These are phyloP conservation scores for Labeo rohita DNA, from an alignment of 2,113 vertebrate genomes.

Conservation along the genomic window DNA sequence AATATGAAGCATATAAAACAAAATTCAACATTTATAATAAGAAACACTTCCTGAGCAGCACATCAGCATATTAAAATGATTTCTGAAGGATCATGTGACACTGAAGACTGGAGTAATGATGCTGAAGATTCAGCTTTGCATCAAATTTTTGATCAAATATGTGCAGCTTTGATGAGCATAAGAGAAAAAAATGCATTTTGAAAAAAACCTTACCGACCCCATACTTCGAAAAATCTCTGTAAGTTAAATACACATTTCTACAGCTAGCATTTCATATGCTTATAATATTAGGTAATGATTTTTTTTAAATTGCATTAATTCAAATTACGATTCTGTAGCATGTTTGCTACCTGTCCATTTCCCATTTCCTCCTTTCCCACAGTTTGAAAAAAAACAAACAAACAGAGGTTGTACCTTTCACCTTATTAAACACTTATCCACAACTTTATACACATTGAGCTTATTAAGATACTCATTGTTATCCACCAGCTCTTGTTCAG, in stretches of 20 bases:
- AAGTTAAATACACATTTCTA: background rate
- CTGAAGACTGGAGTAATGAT: background rate
- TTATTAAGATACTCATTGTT: conserved; percentile 67
- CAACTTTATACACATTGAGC: conserved; percentile 53
- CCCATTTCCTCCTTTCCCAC: background rate
- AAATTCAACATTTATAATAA: background rate
- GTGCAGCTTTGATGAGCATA: background rate
- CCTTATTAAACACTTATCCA: background rate
- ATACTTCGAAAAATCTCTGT: too few species aligned
- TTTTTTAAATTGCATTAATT: background rate
- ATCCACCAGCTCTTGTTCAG: background rate
- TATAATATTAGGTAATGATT: too few species aligned
- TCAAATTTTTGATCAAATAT: background rate
- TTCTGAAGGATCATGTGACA: background rate
- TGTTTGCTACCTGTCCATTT: background rate
- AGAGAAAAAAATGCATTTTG: too few species aligned
- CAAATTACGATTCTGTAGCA: background rate
- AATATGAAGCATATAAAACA: background rate
- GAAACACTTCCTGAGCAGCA: background rate
- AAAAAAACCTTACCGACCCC: too few species aligned
- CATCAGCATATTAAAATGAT: background rate
- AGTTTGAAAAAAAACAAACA: background rate
- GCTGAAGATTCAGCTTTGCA: background rate
- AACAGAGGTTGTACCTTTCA: background rate
- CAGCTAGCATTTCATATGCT: background rate